These are phyloP conservation scores for Phoenicopterus ruber DNA, from an alignment of 2,113 vertebrate species.

Conservation along the genomic window DNA sequence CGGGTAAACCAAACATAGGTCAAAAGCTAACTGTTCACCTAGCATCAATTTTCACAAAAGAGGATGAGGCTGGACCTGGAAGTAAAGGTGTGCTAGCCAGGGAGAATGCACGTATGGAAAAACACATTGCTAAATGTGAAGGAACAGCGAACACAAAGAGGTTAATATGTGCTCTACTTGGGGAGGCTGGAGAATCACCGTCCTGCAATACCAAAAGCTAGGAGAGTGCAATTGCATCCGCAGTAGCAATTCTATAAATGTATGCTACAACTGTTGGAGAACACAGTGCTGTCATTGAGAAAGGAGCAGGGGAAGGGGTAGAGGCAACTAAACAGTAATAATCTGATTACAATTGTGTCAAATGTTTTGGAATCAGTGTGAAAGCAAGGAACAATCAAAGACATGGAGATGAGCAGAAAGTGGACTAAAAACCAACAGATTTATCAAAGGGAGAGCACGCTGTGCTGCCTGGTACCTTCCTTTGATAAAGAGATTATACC, in stretches of 20 bases:
- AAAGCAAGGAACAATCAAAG: not conserved
- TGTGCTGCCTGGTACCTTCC: not conserved
- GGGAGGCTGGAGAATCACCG: not conserved
- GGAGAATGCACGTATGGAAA: not conserved
- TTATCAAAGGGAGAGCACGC: not conserved
- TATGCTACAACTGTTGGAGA: fast-evolving
- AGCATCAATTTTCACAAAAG: not conserved
- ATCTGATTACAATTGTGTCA: not conserved
- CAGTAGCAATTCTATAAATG: not conserved
- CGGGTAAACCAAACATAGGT: not conserved
- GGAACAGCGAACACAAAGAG: not conserved
- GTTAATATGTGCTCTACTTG: not conserved
- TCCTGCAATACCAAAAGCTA: not conserved
- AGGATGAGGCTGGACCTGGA: not conserved
- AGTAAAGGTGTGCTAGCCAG: not conserved
- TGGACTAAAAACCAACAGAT: fast-evolving
- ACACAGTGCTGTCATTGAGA: not conserved
- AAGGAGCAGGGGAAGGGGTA: not conserved
- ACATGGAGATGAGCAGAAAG: not conserved
- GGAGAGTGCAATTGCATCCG: not conserved
- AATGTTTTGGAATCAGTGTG: not conserved
- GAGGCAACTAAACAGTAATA: not conserved
- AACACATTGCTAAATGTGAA: not conserved
- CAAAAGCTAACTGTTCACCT: not conserved
- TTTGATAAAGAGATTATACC: not conserved